phyloP scores from a whole-genome alignment of 2,113 vertebrate species.

The Suricata suricatta region DNA sequence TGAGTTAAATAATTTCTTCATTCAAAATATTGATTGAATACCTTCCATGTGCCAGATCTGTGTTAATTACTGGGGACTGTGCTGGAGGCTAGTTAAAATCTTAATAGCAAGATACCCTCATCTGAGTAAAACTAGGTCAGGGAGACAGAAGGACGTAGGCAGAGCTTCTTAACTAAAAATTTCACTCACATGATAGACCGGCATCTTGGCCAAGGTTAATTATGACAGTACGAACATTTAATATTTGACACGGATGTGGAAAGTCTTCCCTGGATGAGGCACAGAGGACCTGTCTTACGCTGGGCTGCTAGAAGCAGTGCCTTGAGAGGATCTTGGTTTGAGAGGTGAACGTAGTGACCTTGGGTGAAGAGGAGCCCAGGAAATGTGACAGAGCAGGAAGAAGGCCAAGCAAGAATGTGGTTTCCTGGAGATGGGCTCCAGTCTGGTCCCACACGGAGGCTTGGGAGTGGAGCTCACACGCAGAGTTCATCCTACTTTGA shows the following conservation, averaged over 20 bases:
- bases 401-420: neutral
- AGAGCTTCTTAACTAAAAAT: neutral
- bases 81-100: neutral
- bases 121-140: neutral
- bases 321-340: neutral
- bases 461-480: too few species aligned
- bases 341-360: neutral
- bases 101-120: neutral
- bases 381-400: neutral
- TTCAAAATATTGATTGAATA: neutral
- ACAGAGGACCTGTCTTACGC: rapidly evolving
- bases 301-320: neutral
- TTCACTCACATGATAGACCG: neutral
- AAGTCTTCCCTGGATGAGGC: neutral
- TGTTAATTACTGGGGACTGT: neutral
- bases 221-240: neutral
- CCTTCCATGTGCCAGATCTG: neutral
- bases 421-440: neutral
- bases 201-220: neutral
- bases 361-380: neutral
- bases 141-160: neutral
- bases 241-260: neutral
- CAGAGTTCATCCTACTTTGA: neutral
- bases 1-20: neutral
- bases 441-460: neutral